Evolutionary conservation across 2,888 invertebrate species (phyloP), one percentile per base, ranked within the genome.

Genomic region (Liopterus haemorrhoidalis): DNA sequence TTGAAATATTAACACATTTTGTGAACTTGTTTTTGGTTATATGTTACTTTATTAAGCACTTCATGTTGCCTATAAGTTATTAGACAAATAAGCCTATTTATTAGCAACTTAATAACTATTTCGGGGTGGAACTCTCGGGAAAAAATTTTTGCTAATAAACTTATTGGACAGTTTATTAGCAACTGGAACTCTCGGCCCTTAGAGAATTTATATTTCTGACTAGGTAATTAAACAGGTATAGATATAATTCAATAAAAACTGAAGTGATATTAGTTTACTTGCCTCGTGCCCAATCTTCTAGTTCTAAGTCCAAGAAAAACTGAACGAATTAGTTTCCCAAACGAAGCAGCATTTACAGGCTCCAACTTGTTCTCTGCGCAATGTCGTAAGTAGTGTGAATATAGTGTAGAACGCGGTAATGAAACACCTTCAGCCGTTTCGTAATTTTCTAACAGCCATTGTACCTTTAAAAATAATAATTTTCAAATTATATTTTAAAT

Each of bases 281-380:
- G 82, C 84, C 90, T 80, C 2, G 97, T 99, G 51, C 99, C 99
- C 32, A 99, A 76, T 41, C 99, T 79, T 56, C 94, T 73, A 11
- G 99, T 99, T 52, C 95, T 76, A 59, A 99, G 76, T 12, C 97
- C 97, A 56, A 95, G 77, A 74, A 99, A 99, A 49, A 99, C 97
- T 2, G 96, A 95, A 48, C 99, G 82, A 62, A 99, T 99, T 28
- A 99, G 78, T 71, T 99, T 99, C 50, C 99, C 99, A 74, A 99
- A 99, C 22, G 95, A 96, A 5, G 99, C 99, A 25, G 97, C 96
- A 73, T 99, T 99, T 51, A 99, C 96, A 0, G 99, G 96, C 67
- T 97, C 97, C 54, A 99, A 75, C 65, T 92, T 93, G 66, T 92
- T 84, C 62, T 88, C 81, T 30, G 80, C 76, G 69, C 97, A 99